Base-by-base conservation (phyloP, 2,888 invertebrate genomes). In the Drosophila colorata region DNA sequence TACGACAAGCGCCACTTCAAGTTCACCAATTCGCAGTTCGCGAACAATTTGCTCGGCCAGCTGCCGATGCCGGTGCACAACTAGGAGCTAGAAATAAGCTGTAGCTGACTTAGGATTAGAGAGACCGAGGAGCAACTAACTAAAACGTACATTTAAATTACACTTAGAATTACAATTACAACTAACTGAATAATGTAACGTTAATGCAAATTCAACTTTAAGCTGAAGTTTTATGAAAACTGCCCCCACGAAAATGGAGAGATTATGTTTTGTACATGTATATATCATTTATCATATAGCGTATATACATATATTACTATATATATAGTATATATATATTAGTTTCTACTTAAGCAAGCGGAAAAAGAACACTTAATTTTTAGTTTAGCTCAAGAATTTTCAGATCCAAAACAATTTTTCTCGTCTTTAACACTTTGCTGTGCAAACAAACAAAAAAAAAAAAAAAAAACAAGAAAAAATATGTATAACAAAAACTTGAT, bases 1-100 rank as follows among this genome's bases (percentile, higher is more conserved):
- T 98, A 99, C 94, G 99, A 99, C 93, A 99, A 99, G 92, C 94
- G 98, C 90, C 98, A 98, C 93, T 99, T 99, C 93, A 98, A 98
- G 93, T 98, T 98, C 93, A 97, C 97, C 89, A 98, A 98, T 93
- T 97, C 97, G 84, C 96, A 97, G 92, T 98, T 98, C 92, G 97
- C 98, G 83, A 97, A 98, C 93, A 97, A 98, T 95, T 94, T 98
- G 83, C 94, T 98, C 88, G 94, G 94, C 66, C 94, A 94, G 88
- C 92, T 95, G 87, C 95, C 95, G 66, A 95, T 95, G 94, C 94
- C 95, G 87, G 95, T 95, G 85, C 94, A 95, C 88, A 95, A 95
- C 90, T 94, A 72, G 28, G 2, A 9, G 28, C 41, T 43, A 51
- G 14, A 9, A 31, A 23, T 23, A 25, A 37, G n/a, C 4, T 28